phyloP scores from a whole-genome alignment of 2,113 vertebrate genomes.

The Indri indri region DNA sequence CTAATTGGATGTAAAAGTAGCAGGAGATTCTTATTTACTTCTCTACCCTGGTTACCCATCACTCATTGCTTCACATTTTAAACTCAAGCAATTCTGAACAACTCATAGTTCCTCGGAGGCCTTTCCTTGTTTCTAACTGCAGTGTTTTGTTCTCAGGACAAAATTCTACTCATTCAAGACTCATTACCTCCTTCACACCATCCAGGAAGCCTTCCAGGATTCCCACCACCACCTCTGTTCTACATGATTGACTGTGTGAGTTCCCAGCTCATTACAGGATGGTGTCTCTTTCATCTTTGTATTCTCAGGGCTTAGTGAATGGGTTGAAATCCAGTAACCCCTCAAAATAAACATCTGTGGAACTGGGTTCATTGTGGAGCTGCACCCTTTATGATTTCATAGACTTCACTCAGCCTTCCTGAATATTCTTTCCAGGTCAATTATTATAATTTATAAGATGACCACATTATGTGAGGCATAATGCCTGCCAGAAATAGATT shows the following conservation, averaged over 20 bases:
- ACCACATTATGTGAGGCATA: background rate
- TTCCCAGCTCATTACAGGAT: background rate
- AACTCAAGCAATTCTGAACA: background rate
- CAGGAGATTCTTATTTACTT: background rate
- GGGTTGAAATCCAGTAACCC: background rate
- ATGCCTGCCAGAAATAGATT: background rate
- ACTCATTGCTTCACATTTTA: background rate
- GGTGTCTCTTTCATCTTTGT: background rate
- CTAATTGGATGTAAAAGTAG: background rate
- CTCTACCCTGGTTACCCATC: too few species aligned
- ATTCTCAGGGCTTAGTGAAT: background rate
- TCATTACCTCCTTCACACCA: background rate
- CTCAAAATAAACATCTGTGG: background rate
- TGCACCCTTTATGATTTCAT: background rate
- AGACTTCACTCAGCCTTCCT: background rate
- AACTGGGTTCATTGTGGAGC: background rate
- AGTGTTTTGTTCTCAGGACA: background rate
- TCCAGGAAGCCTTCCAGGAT: background rate
- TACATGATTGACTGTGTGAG: background rate
- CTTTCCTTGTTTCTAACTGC: background rate
- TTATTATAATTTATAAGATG: background rate
- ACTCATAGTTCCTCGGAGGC: background rate
- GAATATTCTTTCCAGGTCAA: background rate
- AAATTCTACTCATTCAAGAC: background rate
- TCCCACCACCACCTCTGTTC: background rate